Conservation (phyloP, 2,888 invertebrate genomes). For the Ochropacha duplaris region DNA sequence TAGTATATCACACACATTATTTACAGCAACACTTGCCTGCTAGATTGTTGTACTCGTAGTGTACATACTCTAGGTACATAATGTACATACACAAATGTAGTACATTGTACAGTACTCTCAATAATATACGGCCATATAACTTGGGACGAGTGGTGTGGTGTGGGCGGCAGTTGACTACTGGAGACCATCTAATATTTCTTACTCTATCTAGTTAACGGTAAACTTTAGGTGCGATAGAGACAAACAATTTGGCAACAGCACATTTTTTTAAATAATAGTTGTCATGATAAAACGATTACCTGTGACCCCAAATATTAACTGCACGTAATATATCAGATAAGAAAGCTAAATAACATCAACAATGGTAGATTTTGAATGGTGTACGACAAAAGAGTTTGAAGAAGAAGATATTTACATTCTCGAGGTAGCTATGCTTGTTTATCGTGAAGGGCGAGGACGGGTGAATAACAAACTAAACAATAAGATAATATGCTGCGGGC, state of each 20-base stretch:
- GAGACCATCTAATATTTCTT: constrained; percentile 41
- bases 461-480: constrained; percentile 21
- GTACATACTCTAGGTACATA: not conserved
- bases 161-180: constrained; percentile 57
- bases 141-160: constrained; percentile 58
- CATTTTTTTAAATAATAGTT: constrained; percentile 48
- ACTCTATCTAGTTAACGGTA: constrained; percentile 39
- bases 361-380: not conserved
- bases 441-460: constrained; percentile 57
- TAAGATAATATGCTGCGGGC: not conserved
- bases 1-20: constrained; percentile 26
- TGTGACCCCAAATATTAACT: constrained; percentile 49
- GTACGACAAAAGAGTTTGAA: constrained; percentile 15
- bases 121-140: constrained; percentile 42
- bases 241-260: constrained; percentile 29
- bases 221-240: constrained; percentile 34
- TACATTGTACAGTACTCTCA: constrained; percentile 31
- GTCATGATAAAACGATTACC: constrained; percentile 62
- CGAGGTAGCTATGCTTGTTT: constrained; percentile 37
- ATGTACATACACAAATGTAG: constrained; percentile 18
- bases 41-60: not conserved
- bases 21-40: constrained; percentile 29
- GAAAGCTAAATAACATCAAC: constrained; percentile 5
- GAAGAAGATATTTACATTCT: constrained; percentile 49
- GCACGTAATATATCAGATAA: not conserved